Evolutionary conservation across 1,140 invertebrate species (phyloP).

Genomic region (Drosophila nigromelanica): DNA sequence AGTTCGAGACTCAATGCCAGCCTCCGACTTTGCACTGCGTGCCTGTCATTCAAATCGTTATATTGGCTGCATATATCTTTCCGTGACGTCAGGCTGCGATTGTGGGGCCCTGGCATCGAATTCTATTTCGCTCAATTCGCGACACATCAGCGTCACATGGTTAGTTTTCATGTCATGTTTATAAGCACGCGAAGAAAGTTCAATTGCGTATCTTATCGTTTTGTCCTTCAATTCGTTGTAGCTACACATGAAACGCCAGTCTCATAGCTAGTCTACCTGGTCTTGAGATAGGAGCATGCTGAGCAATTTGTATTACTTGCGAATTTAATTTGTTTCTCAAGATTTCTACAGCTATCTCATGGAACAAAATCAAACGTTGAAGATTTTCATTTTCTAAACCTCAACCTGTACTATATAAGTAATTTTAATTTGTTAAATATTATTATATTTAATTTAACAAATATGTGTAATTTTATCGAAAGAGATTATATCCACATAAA

Average conservation of each 20-base stretch:
- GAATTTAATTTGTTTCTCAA: too few relatives aligned
- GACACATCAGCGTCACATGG: slow-evolving; percentile 46
- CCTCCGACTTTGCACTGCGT: not conserved
- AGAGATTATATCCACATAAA: too few relatives aligned
- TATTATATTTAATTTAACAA: too few relatives aligned
- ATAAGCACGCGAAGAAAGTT: slow-evolving; percentile 69
- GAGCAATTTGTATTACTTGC: too few relatives aligned
- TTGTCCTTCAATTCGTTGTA: slow-evolving; percentile 60
- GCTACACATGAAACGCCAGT: slow-evolving; percentile 9
- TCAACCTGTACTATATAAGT: too few relatives aligned
- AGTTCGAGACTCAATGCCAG: not conserved
- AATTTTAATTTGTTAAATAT: too few relatives aligned
- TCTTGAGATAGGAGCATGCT: too few relatives aligned
- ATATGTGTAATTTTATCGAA: too few relatives aligned
- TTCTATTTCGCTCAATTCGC: slow-evolving; percentile 43
- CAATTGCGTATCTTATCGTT: slow-evolving; percentile 78
- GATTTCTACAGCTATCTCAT: too few relatives aligned
- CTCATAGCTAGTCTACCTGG: not conserved
- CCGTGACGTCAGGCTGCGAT: slow-evolving; percentile 32
- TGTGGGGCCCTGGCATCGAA: slow-evolving; percentile 39
- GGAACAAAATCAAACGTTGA: too few relatives aligned
- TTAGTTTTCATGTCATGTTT: slow-evolving; percentile 13
- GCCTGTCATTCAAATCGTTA: slow-evolving; percentile 11
- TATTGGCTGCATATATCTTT: not conserved
- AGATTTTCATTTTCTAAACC: too few relatives aligned